Percentiles rank a stretch among this genome's conserved stretches.
Evolutionary conservation across 2,797 vertebrate species (phyloP).

Genomic region (Acanthornis magna): DNA sequence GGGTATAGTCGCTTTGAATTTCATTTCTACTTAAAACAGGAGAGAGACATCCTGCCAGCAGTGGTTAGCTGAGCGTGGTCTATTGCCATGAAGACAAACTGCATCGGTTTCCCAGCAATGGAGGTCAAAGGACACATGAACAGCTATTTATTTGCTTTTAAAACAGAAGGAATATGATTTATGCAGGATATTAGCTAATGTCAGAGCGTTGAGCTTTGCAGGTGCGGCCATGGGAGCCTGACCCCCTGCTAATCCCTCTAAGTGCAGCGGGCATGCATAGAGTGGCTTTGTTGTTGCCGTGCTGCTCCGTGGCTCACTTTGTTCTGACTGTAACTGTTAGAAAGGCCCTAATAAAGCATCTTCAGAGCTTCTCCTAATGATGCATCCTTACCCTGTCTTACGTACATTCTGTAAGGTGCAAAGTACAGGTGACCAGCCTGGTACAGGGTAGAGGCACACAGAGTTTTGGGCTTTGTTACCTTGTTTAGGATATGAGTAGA

Average conservation of each 20-base stretch:
- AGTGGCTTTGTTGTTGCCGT: slow-evolving; percentile 72
- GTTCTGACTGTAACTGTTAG: neutral
- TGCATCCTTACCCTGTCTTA: fast-evolving
- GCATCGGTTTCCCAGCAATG: slow-evolving; percentile 67
- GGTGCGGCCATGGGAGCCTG: slow-evolving; percentile 74
- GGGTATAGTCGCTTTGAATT: neutral
- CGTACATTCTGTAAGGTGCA: neutral
- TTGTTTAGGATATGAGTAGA: neutral
- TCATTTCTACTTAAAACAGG: neutral
- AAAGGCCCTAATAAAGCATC: neutral
- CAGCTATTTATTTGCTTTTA: slow-evolving; percentile 79
- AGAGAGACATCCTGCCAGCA: neutral
- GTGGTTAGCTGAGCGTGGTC: slow-evolving; percentile 4
- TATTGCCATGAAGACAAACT: slow-evolving; percentile 58
- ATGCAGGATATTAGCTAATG: slow-evolving; percentile 74
- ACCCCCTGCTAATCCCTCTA: slow-evolving; percentile 74
- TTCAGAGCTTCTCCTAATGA: neutral
- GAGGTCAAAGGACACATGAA: slow-evolving; percentile 70
- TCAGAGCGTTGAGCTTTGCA: slow-evolving; percentile 64
- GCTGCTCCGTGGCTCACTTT: neutral
- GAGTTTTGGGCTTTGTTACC: neutral
- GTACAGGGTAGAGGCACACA: neutral
- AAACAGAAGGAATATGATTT: slow-evolving; percentile 78
- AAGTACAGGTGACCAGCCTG: neutral
- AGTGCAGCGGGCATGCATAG: slow-evolving; percentile 55